Evolutionary conservation across 2,888 invertebrate species (phyloP), one percentile per base, ranked within the genome.

Genomic region (Aricia artaxerxes): DNA sequence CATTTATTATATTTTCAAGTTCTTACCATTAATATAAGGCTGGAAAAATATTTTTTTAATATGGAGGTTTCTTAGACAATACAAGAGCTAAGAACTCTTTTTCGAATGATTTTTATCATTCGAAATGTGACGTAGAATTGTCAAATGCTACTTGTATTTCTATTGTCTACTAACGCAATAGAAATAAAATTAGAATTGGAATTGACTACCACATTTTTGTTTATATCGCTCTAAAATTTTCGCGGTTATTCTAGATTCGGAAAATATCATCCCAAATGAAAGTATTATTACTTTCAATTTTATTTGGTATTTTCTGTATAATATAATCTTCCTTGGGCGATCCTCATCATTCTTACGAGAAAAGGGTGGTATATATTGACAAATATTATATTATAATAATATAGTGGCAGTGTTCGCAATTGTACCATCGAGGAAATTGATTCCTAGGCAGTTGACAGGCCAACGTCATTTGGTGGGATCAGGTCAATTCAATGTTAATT

Each of bases 221-320:
- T 49, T 49, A 11, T 57, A 57, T 57, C 16, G 13, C 16, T 57
- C 16, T 57, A 57, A 57, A 57, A 57, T 16, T 16, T 57, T 57
- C 13, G 57, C 57, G 57, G 11, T 53, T 53, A 11, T 13, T 53
- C 13, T 53, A 53, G 53, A 13, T 53, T 53, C 53, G 53, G 1
- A 57, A 57, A 57, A 57, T 16, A 57, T 57, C 57, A 1, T 57
- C 16, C 57, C 57, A 16, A 38, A 5, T 69, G 69, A 69, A 69
- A 69, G 69, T 13, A 69, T 16, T 38, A 69, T 69, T 69, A 69
- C 35, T 69, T 69, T 38, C 13, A 69, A 69, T 53, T 49, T 69
- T 69, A 69, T 78, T 69, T 78, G 53, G 11, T 44, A 53, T 78
- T 78, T 40, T 64, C 64, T 78, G n/a, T 69, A 69, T 7, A 16